Base-by-base conservation (phyloP, 2,113 vertebrate species). In the Aegithalos caudatus region DNA sequence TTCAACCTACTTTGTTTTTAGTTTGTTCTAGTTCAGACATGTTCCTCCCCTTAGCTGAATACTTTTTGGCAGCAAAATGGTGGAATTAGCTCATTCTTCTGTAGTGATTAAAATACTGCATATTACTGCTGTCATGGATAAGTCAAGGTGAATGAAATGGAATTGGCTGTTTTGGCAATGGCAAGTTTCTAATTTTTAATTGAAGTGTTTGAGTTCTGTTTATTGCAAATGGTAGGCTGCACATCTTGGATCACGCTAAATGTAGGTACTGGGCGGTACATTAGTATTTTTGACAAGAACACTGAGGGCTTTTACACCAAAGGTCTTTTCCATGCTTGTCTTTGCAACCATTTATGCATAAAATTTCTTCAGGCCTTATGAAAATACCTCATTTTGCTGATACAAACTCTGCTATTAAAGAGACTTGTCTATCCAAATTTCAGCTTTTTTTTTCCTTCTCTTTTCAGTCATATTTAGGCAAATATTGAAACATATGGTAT, bases 191-290 rank as follows among this genome's bases (percentile, higher is more conserved):
- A 69, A 18, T 65, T 93, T 94, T 93, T 80, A 92, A 86, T 84
- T 90, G 40, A 77, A 72, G 50, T 18, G 8, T 53, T 70, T 42
- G 40, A 83, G 15, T 83, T 71, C 51, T 58, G 35, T 70, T 64
- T 29, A 27, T 25, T 44, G 37, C 14, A 69, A 72, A 61, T 54
- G 35, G 48, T 54, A 92, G 51, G 37, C 51, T 90, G 17, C 33
- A 24, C 0, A 0, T 57, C 11, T 77, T 84, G 57, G 57, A 62
- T 87, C 40, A 22, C 0, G 0, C 21, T 88, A 79, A 83, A 60
- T 71, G 15, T 42, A 74, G 27, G 25, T 79, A 38, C 20, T 86
- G 70, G 72, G 21, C 53, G 62, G 38, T 77, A 66, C 58, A 77
- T 50, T 7, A 29, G 6, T 27, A 6, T 38, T 88, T 89, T 69